phyloP scores from a whole-genome alignment of 2,113 vertebrate species.

The Nothoprocta perdicaria region DNA sequence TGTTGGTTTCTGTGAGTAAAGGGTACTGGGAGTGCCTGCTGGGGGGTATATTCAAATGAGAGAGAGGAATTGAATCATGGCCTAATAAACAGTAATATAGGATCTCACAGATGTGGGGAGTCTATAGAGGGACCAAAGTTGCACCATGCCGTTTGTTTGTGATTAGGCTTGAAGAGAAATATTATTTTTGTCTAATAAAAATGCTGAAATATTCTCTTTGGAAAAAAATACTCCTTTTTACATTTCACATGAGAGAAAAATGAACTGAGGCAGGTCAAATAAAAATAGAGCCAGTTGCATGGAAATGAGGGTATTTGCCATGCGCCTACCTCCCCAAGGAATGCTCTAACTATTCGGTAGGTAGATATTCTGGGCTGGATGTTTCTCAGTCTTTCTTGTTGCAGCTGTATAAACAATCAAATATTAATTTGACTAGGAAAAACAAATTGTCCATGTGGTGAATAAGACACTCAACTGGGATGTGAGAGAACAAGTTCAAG shows the following conservation, averaged over 20 bases:
- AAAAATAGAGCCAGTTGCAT: neutral
- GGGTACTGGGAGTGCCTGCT: neutral
- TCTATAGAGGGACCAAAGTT: neutral
- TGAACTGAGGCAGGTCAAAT: neutral
- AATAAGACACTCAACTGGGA: conserved; percentile 14
- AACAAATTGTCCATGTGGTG: neutral
- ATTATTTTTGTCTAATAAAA: neutral
- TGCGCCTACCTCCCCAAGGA: conserved; percentile 20
- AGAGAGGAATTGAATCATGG: neutral
- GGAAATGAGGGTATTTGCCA: neutral
- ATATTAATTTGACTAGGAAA: conserved; percentile 53
- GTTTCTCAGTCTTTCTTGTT: conserved; percentile 31
- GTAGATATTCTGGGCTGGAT: neutral
- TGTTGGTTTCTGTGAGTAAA: neutral
- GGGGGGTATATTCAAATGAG: neutral
- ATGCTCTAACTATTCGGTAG: neutral
- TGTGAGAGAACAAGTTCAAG: neutral
- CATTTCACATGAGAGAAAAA: neutral
- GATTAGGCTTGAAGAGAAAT: neutral
- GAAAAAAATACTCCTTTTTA: neutral
- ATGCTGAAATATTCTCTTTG: neutral
- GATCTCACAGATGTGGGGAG: neutral
- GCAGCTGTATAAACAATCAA: conserved; percentile 62
- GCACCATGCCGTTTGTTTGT: neutral
- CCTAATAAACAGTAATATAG: neutral